Percentiles rank a stretch among this genome's conserved stretches.
Conservation (phyloP, 2,113 vertebrate genomes). For the Passer montanus region DNA sequence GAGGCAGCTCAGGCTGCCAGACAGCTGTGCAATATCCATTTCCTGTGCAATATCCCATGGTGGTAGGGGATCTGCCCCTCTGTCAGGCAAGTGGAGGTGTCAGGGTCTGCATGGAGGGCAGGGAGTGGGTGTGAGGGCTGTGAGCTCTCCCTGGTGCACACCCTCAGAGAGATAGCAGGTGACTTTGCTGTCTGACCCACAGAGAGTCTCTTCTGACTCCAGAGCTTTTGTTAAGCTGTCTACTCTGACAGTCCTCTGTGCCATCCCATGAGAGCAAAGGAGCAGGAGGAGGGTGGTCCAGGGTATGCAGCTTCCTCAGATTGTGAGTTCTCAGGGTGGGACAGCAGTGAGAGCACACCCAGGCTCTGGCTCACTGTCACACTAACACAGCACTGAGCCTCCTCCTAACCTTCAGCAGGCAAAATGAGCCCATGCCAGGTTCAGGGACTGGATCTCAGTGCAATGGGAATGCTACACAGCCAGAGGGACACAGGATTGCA, state of each 20-base stretch:
- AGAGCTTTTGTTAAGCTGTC: not conserved
- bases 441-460: not conserved
- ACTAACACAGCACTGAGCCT: not conserved
- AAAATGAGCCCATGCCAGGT: not conserved
- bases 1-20: not conserved
- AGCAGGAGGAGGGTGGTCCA: not conserved
- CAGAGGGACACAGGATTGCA: not conserved
- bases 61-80: not conserved
- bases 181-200: not conserved
- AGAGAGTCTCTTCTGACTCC: not conserved
- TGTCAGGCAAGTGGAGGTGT: accelerated
- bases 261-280: not conserved
- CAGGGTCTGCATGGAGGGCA: not conserved
- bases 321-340: not conserved
- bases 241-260: not conserved
- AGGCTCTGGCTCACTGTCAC: not conserved
- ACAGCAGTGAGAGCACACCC: not conserved
- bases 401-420: not conserved
- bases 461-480: not conserved
- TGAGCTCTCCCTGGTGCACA: not conserved
- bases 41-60: not conserved
- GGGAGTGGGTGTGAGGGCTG: not conserved
- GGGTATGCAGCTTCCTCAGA: not conserved
- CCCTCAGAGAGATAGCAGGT: not conserved
- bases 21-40: not conserved